Evolutionary conservation across 1,140 invertebrate genomes (phyloP).

Genomic region (Triops cancriformis): DNA sequence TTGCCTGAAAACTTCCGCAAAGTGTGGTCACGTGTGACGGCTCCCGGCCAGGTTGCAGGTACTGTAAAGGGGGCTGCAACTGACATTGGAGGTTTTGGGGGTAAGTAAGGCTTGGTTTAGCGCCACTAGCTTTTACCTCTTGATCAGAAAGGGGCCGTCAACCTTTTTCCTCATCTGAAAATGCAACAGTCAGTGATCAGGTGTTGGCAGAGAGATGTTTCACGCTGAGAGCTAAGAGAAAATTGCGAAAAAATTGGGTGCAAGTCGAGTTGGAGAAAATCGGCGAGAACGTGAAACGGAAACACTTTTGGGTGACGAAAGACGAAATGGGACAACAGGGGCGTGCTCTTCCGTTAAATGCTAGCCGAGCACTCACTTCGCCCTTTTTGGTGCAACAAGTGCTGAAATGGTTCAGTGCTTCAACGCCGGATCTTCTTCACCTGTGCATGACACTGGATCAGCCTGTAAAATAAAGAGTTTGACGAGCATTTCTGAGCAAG

Average conservation of each 20-base stretch:
- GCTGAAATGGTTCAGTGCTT: not conserved
- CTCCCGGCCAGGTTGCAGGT: not conserved
- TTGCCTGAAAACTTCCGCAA: slow-evolving; percentile 13
- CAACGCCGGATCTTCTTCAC: not conserved
- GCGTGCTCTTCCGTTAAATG: slow-evolving; percentile 1
- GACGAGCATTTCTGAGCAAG: not conserved
- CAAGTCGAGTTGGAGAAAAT: too few species aligned
- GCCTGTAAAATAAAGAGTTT: not conserved
- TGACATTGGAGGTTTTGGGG: not conserved
- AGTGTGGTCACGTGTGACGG: not conserved
- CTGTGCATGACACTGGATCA: not conserved
- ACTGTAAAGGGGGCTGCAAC: not conserved
- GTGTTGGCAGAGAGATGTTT: too few species aligned
- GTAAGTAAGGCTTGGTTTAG: not conserved
- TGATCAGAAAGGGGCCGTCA: too few species aligned
- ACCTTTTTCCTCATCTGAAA: too few species aligned
- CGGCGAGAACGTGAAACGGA: not conserved
- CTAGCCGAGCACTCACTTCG: not conserved
- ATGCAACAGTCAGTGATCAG: too few species aligned
- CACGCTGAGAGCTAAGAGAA: too few species aligned
- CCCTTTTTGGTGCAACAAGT: slow-evolving; percentile 3
- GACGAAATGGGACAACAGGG: not conserved
- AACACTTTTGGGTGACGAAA: not conserved
- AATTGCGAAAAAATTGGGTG: too few species aligned
- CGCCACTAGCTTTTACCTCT: too few species aligned